phyloP scores from a whole-genome alignment of 2,888 invertebrate genomes.

The Patella ulyssiponensis region DNA sequence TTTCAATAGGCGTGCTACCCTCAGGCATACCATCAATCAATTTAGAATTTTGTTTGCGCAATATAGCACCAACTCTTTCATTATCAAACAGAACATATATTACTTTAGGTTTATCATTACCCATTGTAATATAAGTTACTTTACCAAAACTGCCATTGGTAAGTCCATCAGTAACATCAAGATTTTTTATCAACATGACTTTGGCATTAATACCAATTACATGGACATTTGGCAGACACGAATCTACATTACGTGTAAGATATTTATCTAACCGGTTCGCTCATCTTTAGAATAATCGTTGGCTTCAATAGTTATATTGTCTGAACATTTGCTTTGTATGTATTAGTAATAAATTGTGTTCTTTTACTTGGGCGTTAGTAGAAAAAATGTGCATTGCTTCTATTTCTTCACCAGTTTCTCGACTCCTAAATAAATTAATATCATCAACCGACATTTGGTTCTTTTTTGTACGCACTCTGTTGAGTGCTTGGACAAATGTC shows the following conservation, averaged over 20 bases:
- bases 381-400: constrained; percentile 17
- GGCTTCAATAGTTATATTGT: constrained; percentile 11
- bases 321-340: not conserved
- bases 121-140: not conserved
- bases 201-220: constrained; percentile 16
- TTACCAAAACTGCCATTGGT: constrained; percentile 26
- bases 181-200: constrained; percentile 21
- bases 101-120: not conserved
- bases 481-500: constrained; percentile 15
- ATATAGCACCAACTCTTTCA: constrained; percentile 1
- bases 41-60: not conserved
- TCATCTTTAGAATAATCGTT: constrained; percentile 14
- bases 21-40: not conserved
- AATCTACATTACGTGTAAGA: not conserved
- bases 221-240: not conserved
- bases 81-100: constrained; percentile 22
- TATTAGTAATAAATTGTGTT: constrained; percentile 8
- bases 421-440: not conserved
- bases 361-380: constrained; percentile 18
- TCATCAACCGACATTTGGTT: not conserved
- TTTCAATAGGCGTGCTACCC: too few species aligned
- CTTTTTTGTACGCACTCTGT: constrained; percentile 13
- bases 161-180: constrained; percentile 22
- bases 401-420: not conserved
- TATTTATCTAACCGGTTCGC: not conserved